Percentiles rank a stretch among this genome's conserved stretches.
Conservation (phyloP, 2,888 invertebrate genomes). For the Cephus sareptanus region DNA sequence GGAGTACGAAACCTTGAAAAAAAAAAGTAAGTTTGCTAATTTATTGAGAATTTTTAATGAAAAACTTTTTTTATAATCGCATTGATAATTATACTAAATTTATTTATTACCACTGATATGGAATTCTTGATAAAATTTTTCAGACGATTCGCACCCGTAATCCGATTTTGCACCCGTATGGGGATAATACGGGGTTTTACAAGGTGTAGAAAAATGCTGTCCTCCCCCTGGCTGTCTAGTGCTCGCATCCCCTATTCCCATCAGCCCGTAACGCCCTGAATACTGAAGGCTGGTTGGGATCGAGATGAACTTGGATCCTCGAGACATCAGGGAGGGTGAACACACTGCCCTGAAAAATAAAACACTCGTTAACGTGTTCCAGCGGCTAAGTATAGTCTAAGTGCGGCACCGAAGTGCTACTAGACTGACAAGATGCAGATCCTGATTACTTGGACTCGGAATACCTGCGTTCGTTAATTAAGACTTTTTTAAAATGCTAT, state of each 20-base stretch:
- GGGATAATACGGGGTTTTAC: not conserved
- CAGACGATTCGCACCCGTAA: no score
- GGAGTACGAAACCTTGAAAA: not conserved
- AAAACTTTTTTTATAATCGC: not conserved
- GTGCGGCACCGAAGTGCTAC: constrained; percentile 16
- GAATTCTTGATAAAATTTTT: not conserved
- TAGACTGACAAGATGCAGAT: constrained; percentile 1
- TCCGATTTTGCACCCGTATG: not conserved
- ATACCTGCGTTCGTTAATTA: not conserved
- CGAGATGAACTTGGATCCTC: constrained; percentile 2
- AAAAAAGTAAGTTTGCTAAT: not conserved
- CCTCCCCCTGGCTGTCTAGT: not conserved
- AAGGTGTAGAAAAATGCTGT: not conserved
- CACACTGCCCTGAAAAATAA: constrained; percentile 43
- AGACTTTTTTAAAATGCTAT: not conserved
- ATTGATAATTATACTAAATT: not conserved
- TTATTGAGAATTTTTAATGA: not conserved
- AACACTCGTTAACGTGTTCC: constrained; percentile 41
- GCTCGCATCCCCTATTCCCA: not conserved
- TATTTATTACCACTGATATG: not conserved
- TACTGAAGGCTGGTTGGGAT: not conserved
- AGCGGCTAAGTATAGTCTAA: constrained; percentile 24
- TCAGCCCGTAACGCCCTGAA: not conserved
- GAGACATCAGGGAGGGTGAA: not conserved
- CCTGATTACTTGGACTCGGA: not conserved